Conservation (phyloP, 2,113 vertebrate species). For the Solenodon paradoxus region DNA sequence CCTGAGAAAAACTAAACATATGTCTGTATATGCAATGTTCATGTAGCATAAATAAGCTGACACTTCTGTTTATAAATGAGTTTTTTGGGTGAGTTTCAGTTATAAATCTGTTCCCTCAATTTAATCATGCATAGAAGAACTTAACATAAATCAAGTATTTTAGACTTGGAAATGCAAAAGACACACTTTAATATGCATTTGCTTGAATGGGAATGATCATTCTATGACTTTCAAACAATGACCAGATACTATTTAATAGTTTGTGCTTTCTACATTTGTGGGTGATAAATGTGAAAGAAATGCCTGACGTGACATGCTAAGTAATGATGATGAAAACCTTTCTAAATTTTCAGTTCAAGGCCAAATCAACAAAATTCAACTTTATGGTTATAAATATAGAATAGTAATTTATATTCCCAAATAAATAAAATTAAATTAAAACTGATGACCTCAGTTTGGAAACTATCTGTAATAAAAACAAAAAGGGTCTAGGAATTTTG, state of each 20-base stretch:
- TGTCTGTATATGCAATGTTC: neutral
- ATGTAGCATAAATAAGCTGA: neutral
- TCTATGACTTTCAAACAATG: neutral
- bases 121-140: neutral
- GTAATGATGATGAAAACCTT: neutral
- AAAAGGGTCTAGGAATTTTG: neutral
- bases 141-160: neutral
- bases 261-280: neutral
- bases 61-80: neutral
- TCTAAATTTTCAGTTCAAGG: neutral
- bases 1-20: neutral
- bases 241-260: neutral
- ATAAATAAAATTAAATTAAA: neutral
- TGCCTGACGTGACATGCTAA: neutral
- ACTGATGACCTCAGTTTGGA: neutral
- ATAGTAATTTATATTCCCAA: neutral
- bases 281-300: neutral
- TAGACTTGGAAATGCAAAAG: neutral
- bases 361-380: neutral
- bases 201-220: neutral
- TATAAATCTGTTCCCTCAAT: neutral
- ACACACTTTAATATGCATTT: neutral
- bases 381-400: conserved; percentile 2
- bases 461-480: neutral
- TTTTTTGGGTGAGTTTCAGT: neutral